Evolutionary conservation across 2,113 vertebrate species (phyloP).

Genomic region (Lipotes vexillifer): DNA sequence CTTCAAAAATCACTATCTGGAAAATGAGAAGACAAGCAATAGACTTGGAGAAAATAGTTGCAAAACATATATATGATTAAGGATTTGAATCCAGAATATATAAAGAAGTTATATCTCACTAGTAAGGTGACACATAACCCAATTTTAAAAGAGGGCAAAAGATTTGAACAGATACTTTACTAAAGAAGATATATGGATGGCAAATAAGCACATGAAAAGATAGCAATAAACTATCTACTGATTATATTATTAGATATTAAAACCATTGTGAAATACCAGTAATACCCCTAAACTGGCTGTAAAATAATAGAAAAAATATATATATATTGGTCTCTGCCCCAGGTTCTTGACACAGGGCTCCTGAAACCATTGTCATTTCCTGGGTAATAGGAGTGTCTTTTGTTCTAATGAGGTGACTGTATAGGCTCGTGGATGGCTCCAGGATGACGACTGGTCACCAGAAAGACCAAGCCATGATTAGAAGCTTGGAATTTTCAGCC

Average conservation of each 20-base stretch:
- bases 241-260: background rate
- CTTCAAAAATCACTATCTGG: background rate
- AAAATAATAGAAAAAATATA: background rate
- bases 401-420: background rate
- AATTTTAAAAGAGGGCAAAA: background rate
- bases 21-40: background rate
- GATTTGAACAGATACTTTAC: background rate
- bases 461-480: background rate
- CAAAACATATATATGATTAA: background rate
- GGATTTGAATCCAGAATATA: slow-evolving; percentile 10
- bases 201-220: background rate
- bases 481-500: background rate
- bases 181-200: background rate
- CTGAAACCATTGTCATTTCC: background rate
- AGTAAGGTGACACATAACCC: background rate
- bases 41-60: background rate
- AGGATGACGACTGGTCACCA: background rate
- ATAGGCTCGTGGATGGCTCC: background rate
- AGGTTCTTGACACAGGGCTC: background rate
- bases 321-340: background rate
- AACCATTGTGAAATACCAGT: background rate
- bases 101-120: background rate
- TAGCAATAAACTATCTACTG: background rate
- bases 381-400: background rate
- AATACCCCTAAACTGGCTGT: background rate